Percentiles rank a stretch among this genome's conserved stretches.
Evolutionary conservation across 2,888 invertebrate species (phyloP).

Genomic region (Melinaea menophilus): DNA sequence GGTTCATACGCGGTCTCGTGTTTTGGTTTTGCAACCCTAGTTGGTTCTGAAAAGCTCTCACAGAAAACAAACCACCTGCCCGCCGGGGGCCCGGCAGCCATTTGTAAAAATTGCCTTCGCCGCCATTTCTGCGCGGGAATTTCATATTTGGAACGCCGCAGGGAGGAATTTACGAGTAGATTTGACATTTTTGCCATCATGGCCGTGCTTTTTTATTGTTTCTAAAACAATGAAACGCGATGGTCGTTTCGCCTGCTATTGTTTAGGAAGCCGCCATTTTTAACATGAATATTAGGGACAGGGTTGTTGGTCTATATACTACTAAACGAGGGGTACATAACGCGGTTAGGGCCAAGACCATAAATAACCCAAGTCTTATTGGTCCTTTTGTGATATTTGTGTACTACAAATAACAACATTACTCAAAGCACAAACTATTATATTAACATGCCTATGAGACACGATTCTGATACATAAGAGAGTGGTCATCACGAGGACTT

Average conservation of each 20-base stretch:
- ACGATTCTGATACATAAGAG: too few species aligned
- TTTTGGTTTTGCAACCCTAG: constrained; percentile 31
- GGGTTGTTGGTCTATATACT: constrained; percentile 26
- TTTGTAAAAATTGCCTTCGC: constrained; percentile 76
- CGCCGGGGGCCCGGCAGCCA: constrained; percentile 68
- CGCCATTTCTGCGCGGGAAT: constrained; percentile 75
- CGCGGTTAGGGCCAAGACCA: constrained; percentile 17
- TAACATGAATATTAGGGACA: constrained; percentile 67
- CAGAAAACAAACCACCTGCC: constrained; percentile 57
- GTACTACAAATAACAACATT: too few species aligned
- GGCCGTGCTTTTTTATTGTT: constrained; percentile 66
- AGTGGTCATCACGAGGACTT: too few species aligned
- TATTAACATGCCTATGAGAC: too few species aligned
- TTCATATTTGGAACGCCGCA: constrained; percentile 73
- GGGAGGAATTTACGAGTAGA: constrained; percentile 63
- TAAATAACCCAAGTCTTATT: constrained; percentile 10
- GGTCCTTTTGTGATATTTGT: background rate
- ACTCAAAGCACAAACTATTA: too few species aligned
- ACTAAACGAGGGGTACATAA: constrained; percentile 17
- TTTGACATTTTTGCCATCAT: constrained; percentile 68
- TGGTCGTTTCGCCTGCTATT: constrained; percentile 61
- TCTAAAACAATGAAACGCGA: constrained; percentile 68
- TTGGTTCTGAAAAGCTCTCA: constrained; percentile 36
- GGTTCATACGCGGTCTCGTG: constrained; percentile 21
- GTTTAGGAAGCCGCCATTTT: constrained; percentile 68